phyloP scores from a whole-genome alignment of 1,140 invertebrate genomes.

The Phortica variegata region DNA sequence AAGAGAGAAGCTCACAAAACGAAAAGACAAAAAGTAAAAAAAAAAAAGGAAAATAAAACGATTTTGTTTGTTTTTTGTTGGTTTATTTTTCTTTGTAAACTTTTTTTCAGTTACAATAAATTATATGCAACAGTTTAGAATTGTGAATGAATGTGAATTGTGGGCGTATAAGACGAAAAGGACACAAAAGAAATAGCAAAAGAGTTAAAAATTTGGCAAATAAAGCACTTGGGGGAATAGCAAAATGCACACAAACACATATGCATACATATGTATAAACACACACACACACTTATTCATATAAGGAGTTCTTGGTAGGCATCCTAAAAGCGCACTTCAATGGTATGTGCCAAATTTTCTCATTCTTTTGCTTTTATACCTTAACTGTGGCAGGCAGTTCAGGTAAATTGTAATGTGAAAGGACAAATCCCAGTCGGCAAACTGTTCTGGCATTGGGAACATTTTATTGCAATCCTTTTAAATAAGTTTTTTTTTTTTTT shows the following conservation, averaged over 20 bases:
- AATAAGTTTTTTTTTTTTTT: slow-evolving; percentile 40
- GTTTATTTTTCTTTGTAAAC: too few relatives aligned
- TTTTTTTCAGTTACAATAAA: slow-evolving; percentile 50
- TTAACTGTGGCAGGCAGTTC: too few relatives aligned
- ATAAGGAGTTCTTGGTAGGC: background rate
- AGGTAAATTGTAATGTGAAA: too few relatives aligned
- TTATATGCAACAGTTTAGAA: slow-evolving; percentile 51
- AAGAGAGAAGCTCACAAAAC: slow-evolving; percentile 29
- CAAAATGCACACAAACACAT: too few relatives aligned
- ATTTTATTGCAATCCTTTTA: slow-evolving; percentile 54
- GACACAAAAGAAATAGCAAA: slow-evolving; percentile 11
- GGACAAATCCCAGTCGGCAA: slow-evolving; percentile 51
- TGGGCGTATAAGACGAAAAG: background rate
- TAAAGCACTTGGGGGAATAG: slow-evolving; percentile 54
- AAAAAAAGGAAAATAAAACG: slow-evolving; percentile 12
- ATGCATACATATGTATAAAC: too few relatives aligned
- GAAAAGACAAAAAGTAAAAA: slow-evolving; percentile 16
- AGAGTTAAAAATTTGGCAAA: slow-evolving; percentile 49
- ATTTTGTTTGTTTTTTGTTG: slow-evolving; percentile 13
- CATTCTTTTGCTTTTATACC: too few relatives aligned
- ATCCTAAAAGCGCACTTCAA: slow-evolving; percentile 29
- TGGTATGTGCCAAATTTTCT: slow-evolving; percentile 41
- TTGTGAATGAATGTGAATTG: background rate
- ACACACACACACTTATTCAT: too few relatives aligned
- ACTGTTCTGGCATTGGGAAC: slow-evolving; percentile 29